Evolutionary conservation across 2,888 invertebrate genomes (phyloP).

Genomic region (Heteromurus nitidus): DNA sequence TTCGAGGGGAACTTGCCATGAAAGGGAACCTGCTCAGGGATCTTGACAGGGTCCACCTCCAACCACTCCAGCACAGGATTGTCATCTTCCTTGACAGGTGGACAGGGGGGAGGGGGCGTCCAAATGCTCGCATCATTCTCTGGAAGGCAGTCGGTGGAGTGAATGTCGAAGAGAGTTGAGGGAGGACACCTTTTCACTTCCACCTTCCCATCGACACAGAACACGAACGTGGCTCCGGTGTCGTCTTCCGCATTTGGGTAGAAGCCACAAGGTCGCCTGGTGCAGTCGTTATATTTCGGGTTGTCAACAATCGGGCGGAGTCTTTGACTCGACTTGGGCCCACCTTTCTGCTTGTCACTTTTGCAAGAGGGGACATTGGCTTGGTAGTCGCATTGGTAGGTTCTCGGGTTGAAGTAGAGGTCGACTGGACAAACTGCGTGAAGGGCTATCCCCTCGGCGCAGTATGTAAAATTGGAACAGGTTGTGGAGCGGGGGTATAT

Average conservation of each 20-base stretch:
- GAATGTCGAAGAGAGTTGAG: conserved; percentile 46
- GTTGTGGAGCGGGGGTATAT: conserved; percentile 9
- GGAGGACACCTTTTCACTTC: conserved; percentile 45
- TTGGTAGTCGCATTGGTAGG: conserved; percentile 30
- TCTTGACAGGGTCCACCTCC: neutral
- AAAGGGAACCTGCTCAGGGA: neutral
- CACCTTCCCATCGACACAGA: conserved; percentile 13
- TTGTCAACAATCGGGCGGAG: neutral
- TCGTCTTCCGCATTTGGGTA: conserved; percentile 58
- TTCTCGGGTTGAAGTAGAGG: conserved; percentile 36
- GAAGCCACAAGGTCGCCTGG: conserved; percentile 50
- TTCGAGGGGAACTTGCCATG: conserved; percentile 7
- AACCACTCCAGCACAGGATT: conserved; percentile 12
- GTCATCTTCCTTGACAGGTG: neutral
- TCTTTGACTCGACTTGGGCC: neutral
- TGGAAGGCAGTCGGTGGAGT: conserved; percentile 41
- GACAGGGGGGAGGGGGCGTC: conserved; percentile 28
- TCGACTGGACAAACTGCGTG: conserved; percentile 26
- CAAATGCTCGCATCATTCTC: conserved; percentile 34
- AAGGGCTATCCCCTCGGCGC: conserved; percentile 3
- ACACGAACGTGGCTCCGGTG: conserved; percentile 39
- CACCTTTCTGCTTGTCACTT: neutral
- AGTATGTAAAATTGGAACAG: conserved; percentile 10
- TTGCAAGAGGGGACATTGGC: conserved; percentile 20
- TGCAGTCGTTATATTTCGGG: conserved; percentile 17